Evolutionary conservation across 2,113 vertebrate species (phyloP).

Genomic region (Asarcornis scutulata): DNA sequence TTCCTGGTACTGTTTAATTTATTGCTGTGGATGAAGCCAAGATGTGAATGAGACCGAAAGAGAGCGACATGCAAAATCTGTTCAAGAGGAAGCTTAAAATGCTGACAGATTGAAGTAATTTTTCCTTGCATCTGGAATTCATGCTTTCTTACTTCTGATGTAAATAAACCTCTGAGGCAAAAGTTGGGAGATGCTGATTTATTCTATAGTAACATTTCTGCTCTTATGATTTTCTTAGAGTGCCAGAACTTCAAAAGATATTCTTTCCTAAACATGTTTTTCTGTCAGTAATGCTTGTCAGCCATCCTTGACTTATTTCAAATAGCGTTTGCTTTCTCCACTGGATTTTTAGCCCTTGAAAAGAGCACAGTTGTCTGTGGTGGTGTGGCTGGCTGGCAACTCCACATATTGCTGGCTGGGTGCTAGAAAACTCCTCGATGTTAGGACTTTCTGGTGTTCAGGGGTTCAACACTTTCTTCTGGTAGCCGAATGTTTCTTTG

Average conservation of each 20-base stretch:
- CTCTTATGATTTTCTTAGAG: neutral
- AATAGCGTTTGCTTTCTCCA: neutral
- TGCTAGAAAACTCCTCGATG: neutral
- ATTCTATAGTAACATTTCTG: neutral
- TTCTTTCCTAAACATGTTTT: constrained; percentile 5
- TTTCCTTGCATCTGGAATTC: constrained; percentile 53
- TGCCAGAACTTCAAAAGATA: neutral
- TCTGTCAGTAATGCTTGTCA: neutral
- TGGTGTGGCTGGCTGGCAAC: neutral
- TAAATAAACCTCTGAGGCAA: constrained; percentile 27
- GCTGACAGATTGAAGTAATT: constrained; percentile 3
- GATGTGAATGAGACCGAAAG: constrained; percentile 8
- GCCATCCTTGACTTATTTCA: neutral
- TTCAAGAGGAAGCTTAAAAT: constrained; percentile 41
- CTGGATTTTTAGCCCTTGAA: neutral
- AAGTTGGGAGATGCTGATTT: constrained; percentile 16
- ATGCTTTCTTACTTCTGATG: constrained; percentile 21
- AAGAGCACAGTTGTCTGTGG: neutral
- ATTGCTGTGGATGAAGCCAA: neutral
- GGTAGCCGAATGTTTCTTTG: neutral
- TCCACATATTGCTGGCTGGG: neutral
- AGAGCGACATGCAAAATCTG: neutral
- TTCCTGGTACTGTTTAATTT: neutral
- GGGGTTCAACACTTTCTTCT: neutral
- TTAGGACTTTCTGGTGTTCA: neutral